Conservation (phyloP, 2,113 vertebrate genomes). For the Callocephalon fimbriatum region DNA sequence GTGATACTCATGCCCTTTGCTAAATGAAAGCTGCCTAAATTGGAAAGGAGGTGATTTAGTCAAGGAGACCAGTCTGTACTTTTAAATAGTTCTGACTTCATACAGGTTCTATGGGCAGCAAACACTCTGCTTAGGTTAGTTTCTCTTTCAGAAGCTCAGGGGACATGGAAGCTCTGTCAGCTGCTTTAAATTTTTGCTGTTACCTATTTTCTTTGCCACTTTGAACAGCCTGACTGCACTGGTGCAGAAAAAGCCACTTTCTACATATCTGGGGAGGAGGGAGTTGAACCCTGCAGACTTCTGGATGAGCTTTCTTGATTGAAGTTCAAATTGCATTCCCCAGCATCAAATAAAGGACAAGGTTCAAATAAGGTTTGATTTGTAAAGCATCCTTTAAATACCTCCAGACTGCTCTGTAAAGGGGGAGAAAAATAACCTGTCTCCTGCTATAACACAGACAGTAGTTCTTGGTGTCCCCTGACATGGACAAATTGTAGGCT, state of each 20-base stretch:
- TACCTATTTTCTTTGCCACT: background rate
- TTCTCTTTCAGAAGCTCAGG: background rate
- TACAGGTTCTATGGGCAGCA: background rate
- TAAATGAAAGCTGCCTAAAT: background rate
- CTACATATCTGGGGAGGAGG: accelerated
- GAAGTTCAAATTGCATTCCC: background rate
- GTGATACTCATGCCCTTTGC: background rate
- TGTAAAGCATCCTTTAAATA: background rate
- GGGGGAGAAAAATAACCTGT: background rate
- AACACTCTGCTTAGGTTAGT: background rate
- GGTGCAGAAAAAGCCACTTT: background rate
- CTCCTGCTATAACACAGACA: background rate
- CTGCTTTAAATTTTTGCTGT: background rate
- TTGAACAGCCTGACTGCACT: background rate
- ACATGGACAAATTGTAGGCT: background rate
- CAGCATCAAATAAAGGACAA: background rate
- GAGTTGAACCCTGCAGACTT: background rate
- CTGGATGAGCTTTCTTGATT: background rate
- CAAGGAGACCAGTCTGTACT: background rate
- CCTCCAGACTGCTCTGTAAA: background rate
- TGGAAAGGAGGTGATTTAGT: background rate
- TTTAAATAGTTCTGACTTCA: background rate
- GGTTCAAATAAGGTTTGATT: background rate
- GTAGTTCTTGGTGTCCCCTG: background rate
- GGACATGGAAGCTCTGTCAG: background rate